Evolutionary conservation across 2,113 vertebrate species (phyloP), one percentile per base, ranked within the genome.

Genomic region (Spheniscus mendiculus): DNA sequence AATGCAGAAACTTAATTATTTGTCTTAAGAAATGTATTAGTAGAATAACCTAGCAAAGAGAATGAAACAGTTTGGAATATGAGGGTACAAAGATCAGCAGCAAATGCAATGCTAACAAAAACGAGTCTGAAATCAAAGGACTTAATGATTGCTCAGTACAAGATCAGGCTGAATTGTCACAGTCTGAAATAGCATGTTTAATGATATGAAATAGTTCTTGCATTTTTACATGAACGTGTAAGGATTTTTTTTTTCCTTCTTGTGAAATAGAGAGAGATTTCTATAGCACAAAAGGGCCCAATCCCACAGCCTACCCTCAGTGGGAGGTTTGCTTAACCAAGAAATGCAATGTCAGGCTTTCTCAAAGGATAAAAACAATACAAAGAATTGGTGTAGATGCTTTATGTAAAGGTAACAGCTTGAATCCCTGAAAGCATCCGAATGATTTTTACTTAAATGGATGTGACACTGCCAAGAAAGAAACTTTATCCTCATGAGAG

Each of bases 361-460:
- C 89, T 94, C 34, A 81, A 74, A 95, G 89, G 66, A 90, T 93
- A 96, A 88, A 97, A 90, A 96, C 87, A 94, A 96, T 93, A 73
- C 50, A 95, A 96, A 93, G 93, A 95, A 95, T 88, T 78, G 82
- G 71, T 83, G 89, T 70, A 80, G 74, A 93, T 91, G 87, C 38
- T 90, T 93, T 96, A 94, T 93, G 74, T 94, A 94, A 96, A 97
- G 91, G 95, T 94, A 97, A 95, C 91, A 88, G 93, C 93, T 94
- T 96, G 93, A 97, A 90, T 94, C 76, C 49, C 91, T 96, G 82
- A 94, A 97, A 96, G 78, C 84, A 94, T 96, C 91, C 81, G 86
- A 86, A 96, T 80, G 83, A 94, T 90, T 97, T 97, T 97, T 97
- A 93, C 89, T 88, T 97, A 96, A 97, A 97, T 86, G 91, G 94